Conservation (phyloP, 1,140 invertebrate genomes). For the Dufourea novaeangliae region DNA sequence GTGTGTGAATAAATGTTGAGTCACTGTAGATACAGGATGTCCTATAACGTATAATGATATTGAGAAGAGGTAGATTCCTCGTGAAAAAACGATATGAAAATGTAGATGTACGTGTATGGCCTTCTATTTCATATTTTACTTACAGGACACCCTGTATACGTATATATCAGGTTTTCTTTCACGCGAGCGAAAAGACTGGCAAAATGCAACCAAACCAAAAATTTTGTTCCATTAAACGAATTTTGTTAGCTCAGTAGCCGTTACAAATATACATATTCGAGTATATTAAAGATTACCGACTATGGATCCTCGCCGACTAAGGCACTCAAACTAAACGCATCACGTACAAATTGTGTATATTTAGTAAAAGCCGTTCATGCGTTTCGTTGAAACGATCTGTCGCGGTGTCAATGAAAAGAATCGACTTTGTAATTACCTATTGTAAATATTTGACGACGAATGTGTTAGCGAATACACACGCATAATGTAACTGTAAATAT, state of each 20-base stretch:
- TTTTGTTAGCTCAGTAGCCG: not conserved
- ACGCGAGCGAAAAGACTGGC: not conserved
- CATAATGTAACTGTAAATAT: conserved; percentile 70
- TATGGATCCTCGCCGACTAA: not conserved
- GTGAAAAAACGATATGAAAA: not conserved
- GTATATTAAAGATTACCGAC: not conserved
- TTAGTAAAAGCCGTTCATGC: not conserved
- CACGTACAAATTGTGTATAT: conserved; percentile 1
- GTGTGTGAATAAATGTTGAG: too few relatives aligned
- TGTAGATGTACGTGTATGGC: not conserved
- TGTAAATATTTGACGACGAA: conserved; percentile 74
- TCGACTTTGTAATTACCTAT: conserved; percentile 73
- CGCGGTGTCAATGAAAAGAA: not conserved
- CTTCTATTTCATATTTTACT: not conserved
- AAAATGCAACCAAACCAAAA: conserved; percentile 6
- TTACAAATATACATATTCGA: conserved; percentile 3
- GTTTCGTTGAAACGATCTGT: not conserved
- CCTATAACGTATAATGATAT: not conserved
- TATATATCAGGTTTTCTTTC: not conserved
- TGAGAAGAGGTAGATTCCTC: too few relatives aligned
- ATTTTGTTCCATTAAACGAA: not conserved
- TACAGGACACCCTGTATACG: not conserved
- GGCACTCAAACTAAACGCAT: not conserved
- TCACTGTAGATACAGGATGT: too few relatives aligned
- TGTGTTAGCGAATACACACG: conserved; percentile 59